These are phyloP conservation scores for Halcyon chelicuti DNA, from an alignment of 2,797 vertebrate genomes.

Conservation along the genomic window DNA sequence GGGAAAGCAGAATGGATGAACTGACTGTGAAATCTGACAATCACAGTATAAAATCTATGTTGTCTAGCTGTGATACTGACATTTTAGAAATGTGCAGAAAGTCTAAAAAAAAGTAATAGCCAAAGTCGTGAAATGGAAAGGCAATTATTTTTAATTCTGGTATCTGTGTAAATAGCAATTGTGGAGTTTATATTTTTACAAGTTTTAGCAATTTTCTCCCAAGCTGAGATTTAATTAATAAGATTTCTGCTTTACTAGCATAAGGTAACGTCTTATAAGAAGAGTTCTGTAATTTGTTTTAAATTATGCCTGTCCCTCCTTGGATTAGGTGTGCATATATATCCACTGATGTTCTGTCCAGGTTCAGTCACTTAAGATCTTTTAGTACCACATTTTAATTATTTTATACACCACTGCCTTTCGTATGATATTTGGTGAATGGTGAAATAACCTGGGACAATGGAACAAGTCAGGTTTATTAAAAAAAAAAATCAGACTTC, in stretches of 20 bases:
- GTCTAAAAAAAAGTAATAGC: neutral
- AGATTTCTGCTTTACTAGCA: neutral
- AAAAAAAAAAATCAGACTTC: neutral
- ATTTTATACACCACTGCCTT: neutral
- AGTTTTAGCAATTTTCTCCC: neutral
- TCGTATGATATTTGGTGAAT: neutral
- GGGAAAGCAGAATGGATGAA: neutral
- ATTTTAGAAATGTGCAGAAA: neutral
- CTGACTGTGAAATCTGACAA: neutral
- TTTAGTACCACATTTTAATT: constrained; percentile 31
- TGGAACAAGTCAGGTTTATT: neutral
- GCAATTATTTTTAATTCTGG: neutral
- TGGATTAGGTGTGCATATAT: neutral
- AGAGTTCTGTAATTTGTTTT: neutral
- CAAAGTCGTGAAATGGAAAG: neutral
- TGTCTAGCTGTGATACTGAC: neutral
- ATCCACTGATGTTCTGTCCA: neutral
- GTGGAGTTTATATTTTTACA: neutral
- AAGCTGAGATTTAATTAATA: neutral
- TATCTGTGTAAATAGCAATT: neutral
- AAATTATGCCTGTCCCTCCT: neutral
- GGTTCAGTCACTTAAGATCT: neutral
- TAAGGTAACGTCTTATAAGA: neutral
- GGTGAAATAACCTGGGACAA: neutral
- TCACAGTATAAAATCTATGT: neutral